Evolutionary conservation across 2,113 vertebrate genomes (phyloP), one percentile per base, ranked within the genome.

Genomic region (Cololabis saira): DNA sequence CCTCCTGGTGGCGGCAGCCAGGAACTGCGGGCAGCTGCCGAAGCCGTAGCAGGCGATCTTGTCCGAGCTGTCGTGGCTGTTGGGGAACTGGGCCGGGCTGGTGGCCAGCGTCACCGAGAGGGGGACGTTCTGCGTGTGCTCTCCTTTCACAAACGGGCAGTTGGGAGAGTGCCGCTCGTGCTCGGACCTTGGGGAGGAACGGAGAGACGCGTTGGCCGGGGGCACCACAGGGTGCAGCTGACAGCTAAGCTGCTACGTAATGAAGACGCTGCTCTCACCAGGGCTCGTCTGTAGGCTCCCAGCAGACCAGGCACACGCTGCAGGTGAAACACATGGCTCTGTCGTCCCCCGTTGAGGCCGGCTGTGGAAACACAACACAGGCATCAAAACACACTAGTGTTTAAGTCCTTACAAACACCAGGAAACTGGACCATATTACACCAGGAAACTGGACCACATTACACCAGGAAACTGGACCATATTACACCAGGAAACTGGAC

Each of bases 291-390:
- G 98, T 99, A 71, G 98, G 98, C 79, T 99, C 98, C 97, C 98
- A 99, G 89, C 97, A 99, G 41, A 99, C 98, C 44, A 99, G 93
- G 89, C 98, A 99, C 15, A 99, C 98, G 33, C 98, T 99, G 89
- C 98, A 99, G 41, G 97, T 99, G 88, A 99, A 99, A 82, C 98
- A 99, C 98, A 99, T 99, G 81, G 98, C 98, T 92, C 98, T 91
- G 82, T 99, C 98, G 77, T 99, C 98, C 78, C 98, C 97, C 80
- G 97, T 97, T 57, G 98, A 98, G 30, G 98, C 95, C 81, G 98
- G 98, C 98, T 99, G 80, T 41, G 18, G 33, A 57, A 14, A 48
- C n/a, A 47, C n/a, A 18, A 18, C 8, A 1, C 3, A 37, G 33
- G 33, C 3, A 37, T 37, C 33, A 37, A n/a, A n/a, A n/a, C n/a